Conservation (phyloP, 2,888 invertebrate genomes). For the Pterostichus madidus region DNA sequence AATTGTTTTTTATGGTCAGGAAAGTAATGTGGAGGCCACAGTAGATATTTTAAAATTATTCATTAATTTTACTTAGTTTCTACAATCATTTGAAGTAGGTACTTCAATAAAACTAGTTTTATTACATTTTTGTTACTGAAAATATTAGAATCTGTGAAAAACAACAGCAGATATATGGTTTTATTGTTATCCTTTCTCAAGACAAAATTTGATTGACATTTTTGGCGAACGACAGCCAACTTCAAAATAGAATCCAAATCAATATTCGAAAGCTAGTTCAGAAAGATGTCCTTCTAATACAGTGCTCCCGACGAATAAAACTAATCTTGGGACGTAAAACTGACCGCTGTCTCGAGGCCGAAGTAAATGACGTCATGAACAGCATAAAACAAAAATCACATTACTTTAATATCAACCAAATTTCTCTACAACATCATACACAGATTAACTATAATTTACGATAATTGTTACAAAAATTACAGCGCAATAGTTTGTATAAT, state of each 20-base stretch:
- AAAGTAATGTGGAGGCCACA: no score
- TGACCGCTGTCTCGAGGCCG: constrained; percentile 38
- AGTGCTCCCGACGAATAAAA: constrained; percentile 38
- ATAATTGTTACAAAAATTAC: not conserved
- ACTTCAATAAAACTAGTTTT: no score
- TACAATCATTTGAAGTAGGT: no score
- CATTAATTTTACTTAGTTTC: no score
- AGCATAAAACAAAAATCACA: not conserved
- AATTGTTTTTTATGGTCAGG: no score
- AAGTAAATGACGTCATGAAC: constrained; percentile 8
- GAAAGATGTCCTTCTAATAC: constrained; percentile 23
- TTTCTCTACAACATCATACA: not conserved
- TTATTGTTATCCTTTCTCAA: constrained; percentile 24
- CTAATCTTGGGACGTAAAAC: constrained; percentile 59
- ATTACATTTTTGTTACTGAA: no score
- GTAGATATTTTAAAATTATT: no score
- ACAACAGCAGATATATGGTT: constrained; percentile 3
- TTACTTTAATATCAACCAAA: not conserved
- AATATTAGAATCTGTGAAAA: not conserved
- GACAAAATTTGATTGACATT: constrained; percentile 36
- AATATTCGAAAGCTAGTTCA: constrained; percentile 43
- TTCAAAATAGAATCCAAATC: constrained; percentile 47
- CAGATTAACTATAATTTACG: not conserved
- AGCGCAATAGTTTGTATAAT: not conserved
- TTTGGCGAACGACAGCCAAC: constrained; percentile 12